Base-by-base conservation (phyloP, 2,888 invertebrate genomes). In the Pasiphila rectangulata region DNA sequence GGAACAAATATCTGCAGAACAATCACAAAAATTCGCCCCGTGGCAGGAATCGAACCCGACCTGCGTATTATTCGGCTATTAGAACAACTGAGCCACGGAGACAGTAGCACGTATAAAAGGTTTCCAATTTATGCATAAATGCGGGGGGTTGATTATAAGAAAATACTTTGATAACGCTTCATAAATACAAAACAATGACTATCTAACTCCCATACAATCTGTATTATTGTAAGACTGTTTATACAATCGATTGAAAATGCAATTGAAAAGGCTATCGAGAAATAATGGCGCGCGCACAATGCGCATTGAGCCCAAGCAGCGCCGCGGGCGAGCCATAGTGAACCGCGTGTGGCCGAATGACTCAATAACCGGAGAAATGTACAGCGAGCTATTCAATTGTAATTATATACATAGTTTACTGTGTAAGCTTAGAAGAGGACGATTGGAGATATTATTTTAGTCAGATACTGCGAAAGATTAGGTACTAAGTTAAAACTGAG, bases 201-300 rank as follows among this genome's bases (percentile, higher is more conserved):
- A 10, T 29, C 39, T 45, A 42, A 32, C 45, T 38, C 21, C 12
- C 10, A 29, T 34, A 21, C 43, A 15, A 49, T 39, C 10, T 41
- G 25, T 47, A 44, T 45, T 52, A 46, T 48, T 56, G 48, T 47
- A 49, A 47, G 35, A 25, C 38, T 57, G 48, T 51, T 51, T 47
- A 43, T 49, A 44, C 40, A 48, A 49, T 51, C 52, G 50, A 54
- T 56, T 53, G 51, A 54, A 58, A 47, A 35, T 48, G 43, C 59
- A 53, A 75, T 83, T 82, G 78, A 79, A 82, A 75, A 67, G 68
- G 67, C 74, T 69, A 78, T 75, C 70, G 71, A 59, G 68, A 60
- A 68, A 75, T 73, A 73, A 75, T 72, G 64, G 67, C 51, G 52
- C 46, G 45, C 54, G 60, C 62, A 81, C 83, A 85, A 82, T 81